Evolutionary conservation across 2,113 vertebrate species (phyloP).

Genomic region (Benitochromis conjunctus): DNA sequence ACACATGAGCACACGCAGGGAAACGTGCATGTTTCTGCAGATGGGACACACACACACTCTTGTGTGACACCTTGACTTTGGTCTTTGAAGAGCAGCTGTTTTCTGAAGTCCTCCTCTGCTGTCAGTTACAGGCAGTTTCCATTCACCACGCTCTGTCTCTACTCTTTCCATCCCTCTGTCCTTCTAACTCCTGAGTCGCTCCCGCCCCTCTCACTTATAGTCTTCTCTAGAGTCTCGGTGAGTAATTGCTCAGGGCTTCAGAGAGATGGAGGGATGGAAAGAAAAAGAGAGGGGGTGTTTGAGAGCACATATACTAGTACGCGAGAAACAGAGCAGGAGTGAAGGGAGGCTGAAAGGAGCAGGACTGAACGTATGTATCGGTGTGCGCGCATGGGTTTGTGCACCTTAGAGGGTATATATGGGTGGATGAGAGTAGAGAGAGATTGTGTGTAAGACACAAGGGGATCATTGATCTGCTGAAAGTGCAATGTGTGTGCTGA

Average conservation of each 20-base stretch:
- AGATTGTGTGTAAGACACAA: constrained; percentile 42
- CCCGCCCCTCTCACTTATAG: constrained; percentile 3
- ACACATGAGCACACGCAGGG: background rate
- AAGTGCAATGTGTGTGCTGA: constrained; percentile 66
- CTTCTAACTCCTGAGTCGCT: background rate
- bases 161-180: constrained; percentile 26
- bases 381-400: background rate
- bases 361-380: constrained; percentile 4
- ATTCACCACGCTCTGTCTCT: background rate
- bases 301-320: constrained; percentile 23
- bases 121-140: constrained; percentile 12
- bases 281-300: background rate
- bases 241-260: constrained; percentile 71
- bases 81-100: constrained; percentile 44
- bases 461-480: constrained; percentile 74
- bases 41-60: background rate
- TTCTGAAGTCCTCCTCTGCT: background rate
- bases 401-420: background rate
- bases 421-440: background rate
- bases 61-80: constrained; percentile 21
- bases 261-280: constrained; percentile 54
- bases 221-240: constrained; percentile 58
- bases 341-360: constrained; percentile 16
- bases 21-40: background rate
- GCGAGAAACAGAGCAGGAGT: constrained; percentile 10